Percentiles rank a stretch among this genome's conserved stretches.
Evolutionary conservation across 1,140 invertebrate species (phyloP).

Genomic region (Leptinotarsa texana): DNA sequence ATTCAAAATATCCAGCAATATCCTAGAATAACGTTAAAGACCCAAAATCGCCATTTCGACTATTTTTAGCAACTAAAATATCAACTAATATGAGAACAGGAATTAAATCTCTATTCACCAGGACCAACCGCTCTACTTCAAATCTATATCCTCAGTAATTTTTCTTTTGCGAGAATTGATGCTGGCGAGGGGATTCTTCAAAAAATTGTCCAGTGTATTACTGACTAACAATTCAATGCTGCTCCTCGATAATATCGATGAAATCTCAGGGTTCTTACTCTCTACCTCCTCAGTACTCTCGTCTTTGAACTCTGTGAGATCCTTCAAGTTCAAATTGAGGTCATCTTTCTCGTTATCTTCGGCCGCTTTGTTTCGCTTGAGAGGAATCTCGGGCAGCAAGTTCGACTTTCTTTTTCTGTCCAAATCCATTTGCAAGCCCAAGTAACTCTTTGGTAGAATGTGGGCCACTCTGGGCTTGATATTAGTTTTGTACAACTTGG

Average conservation of each 20-base stretch:
- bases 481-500: slow-evolving; percentile 38
- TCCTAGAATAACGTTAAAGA: too few relatives aligned
- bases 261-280: background rate
- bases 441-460: slow-evolving; percentile 41
- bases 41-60: too few relatives aligned
- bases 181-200: slow-evolving; percentile 31
- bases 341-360: slow-evolving; percentile 30
- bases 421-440: slow-evolving; percentile 37
- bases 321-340: slow-evolving; percentile 24
- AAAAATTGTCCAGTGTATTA: slow-evolving; percentile 33
- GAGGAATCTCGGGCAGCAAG: slow-evolving; percentile 41
- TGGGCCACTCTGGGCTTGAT: slow-evolving; percentile 48
- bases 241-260: slow-evolving; percentile 1
- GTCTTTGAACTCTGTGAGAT: slow-evolving; percentile 28
- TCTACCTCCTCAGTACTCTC: background rate
- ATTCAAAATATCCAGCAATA: too few relatives aligned
- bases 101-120: too few relatives aligned
- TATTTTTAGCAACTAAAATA: too few relatives aligned
- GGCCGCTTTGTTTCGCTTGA: slow-evolving; percentile 39
- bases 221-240: slow-evolving; percentile 22
- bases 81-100: too few relatives aligned
- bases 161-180: slow-evolving; percentile 47
- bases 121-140: slow-evolving; percentile 34
- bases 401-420: slow-evolving; percentile 50
- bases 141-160: slow-evolving; percentile 44